phyloP scores from a whole-genome alignment of 2,888 invertebrate species.

The Hydrotaea cyrtoneurina region DNA sequence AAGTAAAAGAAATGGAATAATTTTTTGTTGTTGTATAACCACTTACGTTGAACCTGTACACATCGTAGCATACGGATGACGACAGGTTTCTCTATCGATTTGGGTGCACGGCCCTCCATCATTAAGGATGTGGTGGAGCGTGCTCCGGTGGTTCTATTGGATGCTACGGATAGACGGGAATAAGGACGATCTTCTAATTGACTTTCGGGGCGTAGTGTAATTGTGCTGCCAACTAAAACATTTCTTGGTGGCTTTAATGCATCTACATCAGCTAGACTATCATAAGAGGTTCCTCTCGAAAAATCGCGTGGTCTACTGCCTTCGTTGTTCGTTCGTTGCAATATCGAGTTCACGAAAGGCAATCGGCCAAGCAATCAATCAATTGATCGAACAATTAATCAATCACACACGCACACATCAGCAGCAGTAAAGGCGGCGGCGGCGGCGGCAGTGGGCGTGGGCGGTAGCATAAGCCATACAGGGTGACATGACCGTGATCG shows the following conservation, averaged over 20 bases:
- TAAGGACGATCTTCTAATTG: constrained; percentile 65
- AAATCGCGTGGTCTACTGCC: constrained; percentile 73
- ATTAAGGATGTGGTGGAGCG: constrained; percentile 67
- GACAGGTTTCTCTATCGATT: constrained; percentile 83
- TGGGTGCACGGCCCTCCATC: constrained; percentile 65
- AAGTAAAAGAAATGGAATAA: neutral
- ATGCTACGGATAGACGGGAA: constrained; percentile 66
- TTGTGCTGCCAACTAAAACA: constrained; percentile 68
- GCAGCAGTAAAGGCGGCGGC: constrained; percentile 46
- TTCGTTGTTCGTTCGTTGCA: constrained; percentile 31
- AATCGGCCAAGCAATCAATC: constrained; percentile 51
- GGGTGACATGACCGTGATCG: constrained; percentile 46
- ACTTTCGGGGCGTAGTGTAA: constrained; percentile 64
- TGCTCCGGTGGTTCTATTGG: constrained; percentile 64
- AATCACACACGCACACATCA: constrained; percentile 31
- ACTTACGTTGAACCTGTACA: constrained; percentile 90
- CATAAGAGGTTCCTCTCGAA: constrained; percentile 76
- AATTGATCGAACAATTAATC: constrained; percentile 39
- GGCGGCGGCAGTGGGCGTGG: too few species aligned
- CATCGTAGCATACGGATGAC: constrained; percentile 89
- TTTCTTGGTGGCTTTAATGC: constrained; percentile 66
- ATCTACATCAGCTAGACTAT: constrained; percentile 70
- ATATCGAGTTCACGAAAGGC: constrained; percentile 18
- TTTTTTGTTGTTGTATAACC: constrained; percentile 43
- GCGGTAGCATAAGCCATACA: constrained; percentile 53